phyloP scores from a whole-genome alignment of 2,888 invertebrate species.

The Chrysodeixis includens region DNA sequence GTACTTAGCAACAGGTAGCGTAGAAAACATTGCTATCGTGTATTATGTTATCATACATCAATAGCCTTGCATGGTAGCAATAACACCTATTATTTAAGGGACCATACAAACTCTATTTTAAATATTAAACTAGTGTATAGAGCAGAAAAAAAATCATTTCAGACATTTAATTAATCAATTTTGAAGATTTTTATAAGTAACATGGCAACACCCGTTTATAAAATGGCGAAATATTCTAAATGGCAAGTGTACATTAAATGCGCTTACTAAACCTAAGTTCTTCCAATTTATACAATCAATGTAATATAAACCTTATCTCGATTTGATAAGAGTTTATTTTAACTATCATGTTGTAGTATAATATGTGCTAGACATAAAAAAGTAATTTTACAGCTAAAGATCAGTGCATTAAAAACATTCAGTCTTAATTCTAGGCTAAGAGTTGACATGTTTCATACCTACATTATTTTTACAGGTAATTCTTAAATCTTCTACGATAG shows the following conservation, averaged over 20 bases:
- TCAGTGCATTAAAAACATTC: slow-evolving; percentile 56
- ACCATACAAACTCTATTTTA: slow-evolving; percentile 1
- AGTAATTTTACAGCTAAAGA: slow-evolving; percentile 19
- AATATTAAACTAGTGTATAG: not conserved
- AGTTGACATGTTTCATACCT: slow-evolving; percentile 56
- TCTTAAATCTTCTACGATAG: slow-evolving; percentile 40
- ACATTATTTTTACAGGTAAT: slow-evolving; percentile 54
- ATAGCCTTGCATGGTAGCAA: not conserved
- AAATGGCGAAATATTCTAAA: not conserved
- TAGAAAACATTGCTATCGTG: not conserved
- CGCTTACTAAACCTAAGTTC: not conserved
- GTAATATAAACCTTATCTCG: not conserved
- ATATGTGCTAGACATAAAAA: not conserved
- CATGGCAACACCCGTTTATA: not conserved
- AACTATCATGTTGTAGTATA: too few relatives aligned
- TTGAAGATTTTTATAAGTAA: not conserved
- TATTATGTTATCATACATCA: not conserved
- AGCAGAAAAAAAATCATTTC: not conserved
- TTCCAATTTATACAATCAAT: not conserved
- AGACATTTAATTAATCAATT: not conserved
- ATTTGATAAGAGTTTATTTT: not conserved
- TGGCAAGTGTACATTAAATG: not conserved
- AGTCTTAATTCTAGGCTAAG: slow-evolving; percentile 54
- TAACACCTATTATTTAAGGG: slow-evolving; percentile 1
- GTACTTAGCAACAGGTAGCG: not conserved